Evolutionary conservation across 2,888 invertebrate species (phyloP), one percentile per base, ranked within the genome.

Genomic region (Agrenia bidenticulata): DNA sequence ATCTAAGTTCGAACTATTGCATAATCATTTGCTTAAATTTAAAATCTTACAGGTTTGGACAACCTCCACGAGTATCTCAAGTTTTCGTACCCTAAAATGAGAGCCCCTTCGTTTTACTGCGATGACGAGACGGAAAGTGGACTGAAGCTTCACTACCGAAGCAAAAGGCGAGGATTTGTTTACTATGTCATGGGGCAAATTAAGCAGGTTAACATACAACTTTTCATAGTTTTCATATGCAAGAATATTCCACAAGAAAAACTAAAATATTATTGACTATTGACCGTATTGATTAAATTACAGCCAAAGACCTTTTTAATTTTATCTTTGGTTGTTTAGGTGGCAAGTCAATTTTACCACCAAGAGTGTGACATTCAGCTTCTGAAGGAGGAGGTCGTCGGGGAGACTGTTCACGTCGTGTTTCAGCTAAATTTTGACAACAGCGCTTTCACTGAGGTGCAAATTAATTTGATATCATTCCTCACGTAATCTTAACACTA

Each of bases 61-160:
- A 97, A 97, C 82, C 84, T 98, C 23, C 98, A 98, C 80, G 97
- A 97, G 80, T 98, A 98, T 80, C 84, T 98, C 54, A 92, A 96
- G 80, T 95, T 95, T 82, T 94, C 94, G 60, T 96, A 96, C 79
- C 95, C 95, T 0, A 85, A 89, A 75, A 84, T 88, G 82, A 82
- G 89, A 72, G 95, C 97, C 0, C 98, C 42, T 4, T 26, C 26
- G 2, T 58, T 58, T 27, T 58, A 57, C 19, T 58, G 95, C 78
- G 95, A 96, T 80, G 94, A 94, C 79, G 97, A 98, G 80, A 92
- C 93, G 0, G 85, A 90, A 63, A 89, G 91, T 78, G 98, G 98
- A 0, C 82, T 98, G 69, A 94, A 94, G 0, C 83, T 98, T 64
- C 97, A 97, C 81, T 95, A 95, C 80, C 84, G 94, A 59, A 94